phyloP scores from a whole-genome alignment of 2,113 vertebrate species.

The Mesoclemmys tuberculata region DNA sequence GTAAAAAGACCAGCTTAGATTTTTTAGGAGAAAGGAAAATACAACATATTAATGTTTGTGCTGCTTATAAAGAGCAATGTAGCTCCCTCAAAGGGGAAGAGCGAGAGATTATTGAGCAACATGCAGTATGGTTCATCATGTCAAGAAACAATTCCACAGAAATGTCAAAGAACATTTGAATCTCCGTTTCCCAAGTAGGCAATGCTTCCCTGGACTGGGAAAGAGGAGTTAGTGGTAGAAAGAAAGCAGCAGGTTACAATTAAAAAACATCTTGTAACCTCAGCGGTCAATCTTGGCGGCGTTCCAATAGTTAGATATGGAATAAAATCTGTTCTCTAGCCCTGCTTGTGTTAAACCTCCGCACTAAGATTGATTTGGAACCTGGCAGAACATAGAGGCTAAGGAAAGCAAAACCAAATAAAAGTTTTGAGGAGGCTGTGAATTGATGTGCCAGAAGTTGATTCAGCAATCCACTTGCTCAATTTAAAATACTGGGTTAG shows the following conservation, averaged over 20 bases:
- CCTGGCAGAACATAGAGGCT: accelerated
- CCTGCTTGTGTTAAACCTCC: no score
- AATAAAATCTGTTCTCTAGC: no score
- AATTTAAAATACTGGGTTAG: accelerated
- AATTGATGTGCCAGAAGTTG: not conserved
- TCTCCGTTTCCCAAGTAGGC: not conserved
- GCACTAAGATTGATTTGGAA: not conserved
- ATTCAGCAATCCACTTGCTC: accelerated
- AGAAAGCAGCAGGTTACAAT: not conserved
- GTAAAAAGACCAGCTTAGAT: not conserved
- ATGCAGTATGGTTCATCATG: accelerated
- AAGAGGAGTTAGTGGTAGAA: not conserved
- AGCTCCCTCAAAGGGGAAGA: not conserved
- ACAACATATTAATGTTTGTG: not conserved
- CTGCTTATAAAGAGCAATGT: not conserved
- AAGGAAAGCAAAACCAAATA: not conserved
- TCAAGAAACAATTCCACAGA: not conserved
- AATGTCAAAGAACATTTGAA: not conserved
- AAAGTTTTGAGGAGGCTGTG: not conserved
- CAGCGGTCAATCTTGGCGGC: not conserved
- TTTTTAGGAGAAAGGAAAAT: not conserved
- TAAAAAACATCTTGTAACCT: not conserved
- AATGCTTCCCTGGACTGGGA: not conserved
- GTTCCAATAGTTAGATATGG: not conserved
- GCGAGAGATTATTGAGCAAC: accelerated